A percentile compares a stretch with the other conserved stretches of the same genome.
Conservation (phyloP, 2,888 invertebrate genomes). For the Tipula lateralis region DNA sequence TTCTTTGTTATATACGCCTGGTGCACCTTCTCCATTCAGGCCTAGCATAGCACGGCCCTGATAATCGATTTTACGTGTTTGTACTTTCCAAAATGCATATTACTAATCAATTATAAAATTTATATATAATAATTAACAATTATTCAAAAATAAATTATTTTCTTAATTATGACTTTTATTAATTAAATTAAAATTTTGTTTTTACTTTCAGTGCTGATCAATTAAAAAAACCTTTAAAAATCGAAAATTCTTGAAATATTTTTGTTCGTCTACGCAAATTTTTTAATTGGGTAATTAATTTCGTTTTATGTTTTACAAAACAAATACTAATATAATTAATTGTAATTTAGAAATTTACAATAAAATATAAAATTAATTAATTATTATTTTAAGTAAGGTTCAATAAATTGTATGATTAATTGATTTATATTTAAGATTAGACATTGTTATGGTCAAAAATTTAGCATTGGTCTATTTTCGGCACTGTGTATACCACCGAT, state of each 20-base stretch:
- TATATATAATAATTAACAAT: too few species aligned
- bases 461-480: background rate
- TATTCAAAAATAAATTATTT: background rate
- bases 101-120: too few species aligned
- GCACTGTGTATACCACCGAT: background rate
- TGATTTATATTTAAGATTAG: background rate
- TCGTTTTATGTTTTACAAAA: background rate
- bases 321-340: background rate
- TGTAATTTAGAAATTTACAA: background rate
- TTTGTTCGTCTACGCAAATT: background rate
- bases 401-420: conserved; percentile 1
- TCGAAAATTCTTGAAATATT: background rate
- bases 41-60: too few species aligned
- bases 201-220: background rate
- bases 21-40: too few species aligned
- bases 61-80: too few species aligned
- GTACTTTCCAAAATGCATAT: too few species aligned
- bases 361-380: background rate
- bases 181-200: background rate
- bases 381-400: background rate
- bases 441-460: background rate
- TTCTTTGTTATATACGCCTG: too few species aligned
- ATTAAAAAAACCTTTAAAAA: background rate
- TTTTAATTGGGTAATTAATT: conserved; percentile 12
- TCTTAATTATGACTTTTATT: background rate